phyloP scores from a whole-genome alignment of 2,113 vertebrate species.

The Indicator indicator region DNA sequence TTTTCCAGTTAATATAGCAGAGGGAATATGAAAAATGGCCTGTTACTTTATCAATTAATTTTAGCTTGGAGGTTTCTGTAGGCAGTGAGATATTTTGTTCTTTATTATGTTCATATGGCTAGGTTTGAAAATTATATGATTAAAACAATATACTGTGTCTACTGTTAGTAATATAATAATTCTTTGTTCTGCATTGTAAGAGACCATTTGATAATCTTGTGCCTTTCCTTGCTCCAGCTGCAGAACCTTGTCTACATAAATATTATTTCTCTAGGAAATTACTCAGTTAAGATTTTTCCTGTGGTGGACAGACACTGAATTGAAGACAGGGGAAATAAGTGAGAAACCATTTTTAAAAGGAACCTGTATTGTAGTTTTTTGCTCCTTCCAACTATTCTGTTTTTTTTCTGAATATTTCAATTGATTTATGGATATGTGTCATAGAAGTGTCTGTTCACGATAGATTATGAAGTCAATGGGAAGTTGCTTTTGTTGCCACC shows the following conservation, averaged over 20 bases:
- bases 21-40: neutral
- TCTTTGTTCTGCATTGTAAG: constrained; percentile 13
- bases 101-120: neutral
- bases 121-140: neutral
- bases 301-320: constrained; percentile 10
- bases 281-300: constrained; percentile 12
- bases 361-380: neutral
- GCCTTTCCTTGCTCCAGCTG: neutral
- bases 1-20: constrained; percentile 23
- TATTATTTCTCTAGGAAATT: constrained; percentile 35
- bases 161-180: neutral
- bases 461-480: neutral
- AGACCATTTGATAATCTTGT: neutral
- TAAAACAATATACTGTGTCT: neutral
- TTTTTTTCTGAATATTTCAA: constrained; percentile 35
- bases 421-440: constrained; percentile 4
- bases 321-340: neutral
- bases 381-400: constrained; percentile 40
- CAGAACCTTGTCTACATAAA: neutral
- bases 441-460: constrained; percentile 36
- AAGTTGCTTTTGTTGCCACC: constrained; percentile 30
- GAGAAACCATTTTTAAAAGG: constrained; percentile 38
- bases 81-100: neutral
- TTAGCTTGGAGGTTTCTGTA: neutral
- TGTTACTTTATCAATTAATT: neutral